Conservation (phyloP, 2,797 vertebrate species). For the Gallirallus australis region DNA sequence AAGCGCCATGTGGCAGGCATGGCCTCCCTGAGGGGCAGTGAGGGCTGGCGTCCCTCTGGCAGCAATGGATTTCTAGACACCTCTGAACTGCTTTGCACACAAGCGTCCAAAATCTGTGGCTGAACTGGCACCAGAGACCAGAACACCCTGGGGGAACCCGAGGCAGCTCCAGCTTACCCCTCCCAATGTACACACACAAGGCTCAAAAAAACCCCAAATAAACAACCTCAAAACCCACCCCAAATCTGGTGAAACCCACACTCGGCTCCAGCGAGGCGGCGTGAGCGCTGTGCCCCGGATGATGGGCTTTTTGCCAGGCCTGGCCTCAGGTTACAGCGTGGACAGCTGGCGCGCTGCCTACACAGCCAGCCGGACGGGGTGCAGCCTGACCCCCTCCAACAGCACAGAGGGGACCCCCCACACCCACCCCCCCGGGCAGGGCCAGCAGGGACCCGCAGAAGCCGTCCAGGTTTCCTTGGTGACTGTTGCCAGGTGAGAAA, state of each 20-base stretch:
- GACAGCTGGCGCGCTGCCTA: neutral
- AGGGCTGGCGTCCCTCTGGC: neutral
- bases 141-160: accelerated
- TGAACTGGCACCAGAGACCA: accelerated
- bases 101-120: neutral
- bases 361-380: accelerated
- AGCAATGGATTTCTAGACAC: neutral
- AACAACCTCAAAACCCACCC: neutral
- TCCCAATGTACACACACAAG: accelerated
- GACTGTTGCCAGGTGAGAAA: conserved; percentile 70
- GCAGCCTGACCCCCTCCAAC: neutral
- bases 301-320: accelerated
- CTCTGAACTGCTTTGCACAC: neutral
- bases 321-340: accelerated
- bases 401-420: accelerated
- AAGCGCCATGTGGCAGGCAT: neutral
- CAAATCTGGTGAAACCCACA: neutral
- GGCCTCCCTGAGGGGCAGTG: neutral
- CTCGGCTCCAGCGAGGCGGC: accelerated
- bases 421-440: neutral
- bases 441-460: neutral
- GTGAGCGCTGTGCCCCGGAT: neutral
- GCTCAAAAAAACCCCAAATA: too few species aligned
- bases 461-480: conserved; percentile 58
- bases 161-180: neutral